A percentile compares a stretch with the other conserved stretches of the same genome.
These are phyloP conservation scores for Panzeria rudis DNA, from an alignment of 2,888 invertebrate species.

Conservation along the genomic window DNA sequence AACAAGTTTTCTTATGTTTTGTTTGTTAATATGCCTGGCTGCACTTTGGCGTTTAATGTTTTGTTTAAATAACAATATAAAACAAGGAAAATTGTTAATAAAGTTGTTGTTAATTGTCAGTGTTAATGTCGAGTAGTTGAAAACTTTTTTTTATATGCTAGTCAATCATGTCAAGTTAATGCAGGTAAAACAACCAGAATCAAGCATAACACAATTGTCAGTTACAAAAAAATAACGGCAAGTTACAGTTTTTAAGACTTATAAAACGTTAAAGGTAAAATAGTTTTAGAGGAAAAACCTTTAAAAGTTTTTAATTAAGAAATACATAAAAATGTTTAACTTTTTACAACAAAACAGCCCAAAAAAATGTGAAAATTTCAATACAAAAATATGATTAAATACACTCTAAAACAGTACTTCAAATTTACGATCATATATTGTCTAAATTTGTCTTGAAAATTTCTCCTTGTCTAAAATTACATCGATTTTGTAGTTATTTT, in stretches of 20 bases:
- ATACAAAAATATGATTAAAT: no score
- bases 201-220: conserved; percentile 25
- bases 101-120: conserved; percentile 54
- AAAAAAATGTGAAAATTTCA: no score
- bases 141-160: conserved; percentile 6
- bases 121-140: conserved; percentile 9
- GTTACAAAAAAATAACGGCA: conserved; percentile 31
- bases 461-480: no score
- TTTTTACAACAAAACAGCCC: background rate
- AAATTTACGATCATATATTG: no score
- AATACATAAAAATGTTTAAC: background rate
- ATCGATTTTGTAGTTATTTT: no score
- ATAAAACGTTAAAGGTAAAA: conserved; percentile 4
- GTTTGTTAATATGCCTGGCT: conserved; percentile 58
- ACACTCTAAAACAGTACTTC: no score
- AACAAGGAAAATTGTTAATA: conserved; percentile 38
- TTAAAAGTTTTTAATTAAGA: background rate
- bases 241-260: conserved; percentile 32
- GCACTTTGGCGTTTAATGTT: conserved; percentile 60
- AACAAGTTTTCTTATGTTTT: conserved; percentile 38
- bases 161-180: conserved; percentile 42
- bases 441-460: no score
- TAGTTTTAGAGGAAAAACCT: background rate
- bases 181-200: conserved; percentile 23
- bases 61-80: conserved; percentile 41